phyloP scores from a whole-genome alignment of 1,140 invertebrate species.

The Dryas iulia region DNA sequence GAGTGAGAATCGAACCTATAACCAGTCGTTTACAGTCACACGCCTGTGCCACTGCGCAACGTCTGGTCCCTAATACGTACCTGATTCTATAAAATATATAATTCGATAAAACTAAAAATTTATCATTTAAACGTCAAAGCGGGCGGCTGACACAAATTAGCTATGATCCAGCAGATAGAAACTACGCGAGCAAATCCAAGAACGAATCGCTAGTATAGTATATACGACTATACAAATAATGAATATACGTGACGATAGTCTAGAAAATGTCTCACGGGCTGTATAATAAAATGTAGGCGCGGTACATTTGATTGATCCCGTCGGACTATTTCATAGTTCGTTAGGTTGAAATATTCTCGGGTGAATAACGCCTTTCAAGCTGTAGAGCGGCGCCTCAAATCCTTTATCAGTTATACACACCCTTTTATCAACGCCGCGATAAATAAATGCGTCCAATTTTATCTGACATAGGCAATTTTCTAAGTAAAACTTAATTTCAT shows the following conservation, averaged over 20 bases:
- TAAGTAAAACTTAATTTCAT: background rate
- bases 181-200: too few relatives aligned
- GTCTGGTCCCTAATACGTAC: too few relatives aligned
- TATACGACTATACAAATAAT: background rate
- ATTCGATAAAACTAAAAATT: too few relatives aligned
- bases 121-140: too few relatives aligned
- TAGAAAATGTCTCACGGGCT: background rate
- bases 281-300: constrained; percentile 1
- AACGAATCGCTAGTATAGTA: too few relatives aligned
- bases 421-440: constrained; percentile 20
- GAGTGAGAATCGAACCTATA: too few relatives aligned
- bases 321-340: constrained; percentile 43
- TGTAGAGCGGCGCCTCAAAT: constrained; percentile 16
- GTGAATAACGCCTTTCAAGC: constrained; percentile 39
- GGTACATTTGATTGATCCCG: constrained; percentile 38
- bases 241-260: too few relatives aligned
- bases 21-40: too few relatives aligned
- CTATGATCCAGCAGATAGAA: too few relatives aligned
- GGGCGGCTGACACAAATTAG: too few relatives aligned
- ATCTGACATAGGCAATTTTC: background rate
- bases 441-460: constrained; percentile 33
- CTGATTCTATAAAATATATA: too few relatives aligned
- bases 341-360: constrained; percentile 45
- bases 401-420: constrained; percentile 26
- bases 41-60: too few relatives aligned